Conservation (phyloP, 2,113 vertebrate genomes). For the Corydoras maculifer region DNA sequence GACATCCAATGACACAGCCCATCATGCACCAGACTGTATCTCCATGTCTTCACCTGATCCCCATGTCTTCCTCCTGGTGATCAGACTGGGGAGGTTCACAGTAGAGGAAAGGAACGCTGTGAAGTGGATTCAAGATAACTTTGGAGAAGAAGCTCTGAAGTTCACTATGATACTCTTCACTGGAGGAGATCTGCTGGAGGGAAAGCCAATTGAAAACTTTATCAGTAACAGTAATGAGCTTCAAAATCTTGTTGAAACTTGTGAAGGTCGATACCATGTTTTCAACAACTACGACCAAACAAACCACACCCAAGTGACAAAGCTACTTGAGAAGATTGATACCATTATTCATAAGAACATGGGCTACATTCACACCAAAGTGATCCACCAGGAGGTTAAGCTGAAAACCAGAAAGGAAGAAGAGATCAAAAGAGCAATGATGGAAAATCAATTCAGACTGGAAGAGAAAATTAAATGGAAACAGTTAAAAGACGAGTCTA, state of each 20-base stretch:
- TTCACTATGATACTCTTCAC: conserved; percentile 43
- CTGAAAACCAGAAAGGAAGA: conserved; percentile 3
- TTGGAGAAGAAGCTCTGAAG: conserved; percentile 24
- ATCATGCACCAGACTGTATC: conserved; percentile 13
- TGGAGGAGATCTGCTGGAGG: conserved; percentile 33
- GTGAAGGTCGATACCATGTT: conserved; percentile 18
- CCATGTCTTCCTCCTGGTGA: conserved; percentile 21
- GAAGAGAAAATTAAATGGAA: neutral
- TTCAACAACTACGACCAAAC: conserved; percentile 12
- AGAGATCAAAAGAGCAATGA: neutral
- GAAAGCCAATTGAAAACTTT: neutral
- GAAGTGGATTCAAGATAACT: conserved; percentile 18
- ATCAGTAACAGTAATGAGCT: neutral
- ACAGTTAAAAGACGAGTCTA: neutral
- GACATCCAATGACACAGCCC: neutral
- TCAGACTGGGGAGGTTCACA: conserved; percentile 22
- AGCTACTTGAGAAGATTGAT: conserved; percentile 10
- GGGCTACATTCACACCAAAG: neutral
- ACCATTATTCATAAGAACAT: neutral
- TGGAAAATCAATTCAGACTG: neutral
- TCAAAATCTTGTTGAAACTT: neutral
- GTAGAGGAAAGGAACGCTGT: conserved; percentile 11
- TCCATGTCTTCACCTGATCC: conserved; percentile 13
- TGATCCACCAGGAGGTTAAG: neutral
- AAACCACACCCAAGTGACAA: conserved; percentile 8